Evolutionary conservation across 1,140 invertebrate species (phyloP).

Genomic region (Pseudachorutes palmiensis): DNA sequence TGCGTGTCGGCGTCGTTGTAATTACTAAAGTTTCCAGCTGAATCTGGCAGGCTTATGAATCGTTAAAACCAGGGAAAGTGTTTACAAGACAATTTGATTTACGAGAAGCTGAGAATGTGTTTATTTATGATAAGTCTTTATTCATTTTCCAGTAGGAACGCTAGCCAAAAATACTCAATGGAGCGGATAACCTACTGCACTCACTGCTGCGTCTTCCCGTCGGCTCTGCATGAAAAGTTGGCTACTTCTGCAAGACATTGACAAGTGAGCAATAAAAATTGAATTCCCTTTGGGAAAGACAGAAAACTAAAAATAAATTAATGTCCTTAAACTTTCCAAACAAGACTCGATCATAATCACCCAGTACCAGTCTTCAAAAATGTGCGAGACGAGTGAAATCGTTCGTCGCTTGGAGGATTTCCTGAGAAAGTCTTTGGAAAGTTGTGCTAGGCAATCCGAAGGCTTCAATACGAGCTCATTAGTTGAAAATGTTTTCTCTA

Average conservation of each 20-base stretch:
- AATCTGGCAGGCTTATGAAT: too few species aligned
- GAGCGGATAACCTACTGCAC: neutral
- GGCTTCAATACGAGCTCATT: neutral
- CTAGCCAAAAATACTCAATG: slow-evolving; percentile 1
- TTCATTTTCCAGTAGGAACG: neutral
- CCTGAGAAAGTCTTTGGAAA: neutral
- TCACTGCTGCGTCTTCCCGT: neutral
- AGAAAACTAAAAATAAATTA: neutral
- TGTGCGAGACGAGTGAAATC: neutral
- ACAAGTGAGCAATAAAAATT: slow-evolving; percentile 6
- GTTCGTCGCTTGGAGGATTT: neutral
- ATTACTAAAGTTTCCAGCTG: too few species aligned
- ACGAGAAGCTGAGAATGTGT: neutral
- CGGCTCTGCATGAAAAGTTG: neutral
- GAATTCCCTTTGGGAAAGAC: neutral
- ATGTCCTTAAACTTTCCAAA: neutral
- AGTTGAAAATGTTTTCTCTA: neutral
- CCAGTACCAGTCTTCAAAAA: neutral
- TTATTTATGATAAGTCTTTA: neutral
- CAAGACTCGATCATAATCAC: neutral
- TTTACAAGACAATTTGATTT: neutral
- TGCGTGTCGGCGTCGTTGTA: too few species aligned
- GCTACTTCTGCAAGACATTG: neutral
- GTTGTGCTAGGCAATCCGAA: neutral
- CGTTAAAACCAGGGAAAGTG: too few species aligned